phyloP scores from a whole-genome alignment of 2,888 invertebrate genomes.

The Hipparchia sbordonii region DNA sequence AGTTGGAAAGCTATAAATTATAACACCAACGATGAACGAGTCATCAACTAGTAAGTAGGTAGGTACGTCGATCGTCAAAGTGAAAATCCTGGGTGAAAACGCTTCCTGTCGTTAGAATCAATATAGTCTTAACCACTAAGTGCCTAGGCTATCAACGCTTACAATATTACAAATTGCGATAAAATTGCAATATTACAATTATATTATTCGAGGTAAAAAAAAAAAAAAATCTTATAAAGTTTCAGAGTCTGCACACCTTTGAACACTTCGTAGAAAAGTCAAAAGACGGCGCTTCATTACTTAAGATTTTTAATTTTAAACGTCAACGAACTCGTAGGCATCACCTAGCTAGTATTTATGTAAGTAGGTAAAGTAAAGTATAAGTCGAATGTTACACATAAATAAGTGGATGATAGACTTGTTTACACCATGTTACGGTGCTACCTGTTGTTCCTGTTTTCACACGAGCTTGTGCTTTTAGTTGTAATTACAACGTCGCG shows the following conservation, averaged over 20 bases:
- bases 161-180: background rate
- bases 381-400: background rate
- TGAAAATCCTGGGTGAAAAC: slow-evolving; percentile 15
- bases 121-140: background rate
- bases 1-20: slow-evolving; percentile 19
- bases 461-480: background rate
- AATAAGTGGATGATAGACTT: background rate
- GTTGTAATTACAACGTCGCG: background rate
- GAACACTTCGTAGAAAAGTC: no score
- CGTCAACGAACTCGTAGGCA: no score
- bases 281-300: no score
- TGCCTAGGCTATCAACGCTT: background rate
- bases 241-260: no score
- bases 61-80: slow-evolving; percentile 9
- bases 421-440: background rate
- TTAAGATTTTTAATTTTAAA: no score
- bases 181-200: no score
- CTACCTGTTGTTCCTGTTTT: slow-evolving; percentile 5
- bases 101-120: slow-evolving; percentile 19
- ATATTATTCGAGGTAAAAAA: no score
- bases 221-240: no score
- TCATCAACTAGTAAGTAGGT: background rate
- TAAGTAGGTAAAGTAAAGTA: no score
- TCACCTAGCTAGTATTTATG: no score
- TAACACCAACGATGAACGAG: background rate